Base-by-base conservation (phyloP, 2,888 invertebrate genomes). In the Limnephilus auricula region DNA sequence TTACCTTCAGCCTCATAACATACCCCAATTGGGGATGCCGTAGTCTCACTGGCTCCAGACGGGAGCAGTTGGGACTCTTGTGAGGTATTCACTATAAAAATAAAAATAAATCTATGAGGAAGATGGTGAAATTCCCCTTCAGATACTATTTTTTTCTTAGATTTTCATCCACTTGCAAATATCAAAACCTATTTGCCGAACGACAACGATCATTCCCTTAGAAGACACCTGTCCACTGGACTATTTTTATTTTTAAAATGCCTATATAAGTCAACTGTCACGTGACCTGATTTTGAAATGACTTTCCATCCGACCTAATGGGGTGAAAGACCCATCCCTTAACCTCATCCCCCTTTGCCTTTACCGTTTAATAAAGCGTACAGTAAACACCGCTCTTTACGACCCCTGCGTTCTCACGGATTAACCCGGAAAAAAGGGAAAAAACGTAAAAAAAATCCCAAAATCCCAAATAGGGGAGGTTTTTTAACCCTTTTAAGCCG, bases 401-500 rank as follows among this genome's bases (percentile, higher is more conserved):
- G 32, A 34, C 82, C 82, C 32, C 82, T 37, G 18, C 82, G 82
- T 82, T 82, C 82, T 82, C 82, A 82, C 82, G 82, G 82, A 82
- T 82, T 82, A 82, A 82, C 34, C 82, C 82, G n/a, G 34, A 82
- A 82, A 82, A 82, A 15, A 25, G 9, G 15, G 4, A 82, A 34
- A 82, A 65, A 65, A 65, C 9, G 2, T 18, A 2, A 25, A 65
- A 65, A 65, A 65, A 65, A 65, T 65, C 65, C 65, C 9, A 65
- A 65, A 82, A 82, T 82, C 34, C 82, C 82, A 34, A 82, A 82
- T 82, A 82, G 82, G 82, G 82, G 82, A 34, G 82, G 34, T 82
- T 82, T 82, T 82, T 82, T 82, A 85, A 90, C 79, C 90, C 92
- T 89, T 78, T 82, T 32, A 80, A 79, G 40, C 79, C 80, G 89